phyloP scores from a whole-genome alignment of 2,113 vertebrate genomes.

The Megaptera novaeangliae region DNA sequence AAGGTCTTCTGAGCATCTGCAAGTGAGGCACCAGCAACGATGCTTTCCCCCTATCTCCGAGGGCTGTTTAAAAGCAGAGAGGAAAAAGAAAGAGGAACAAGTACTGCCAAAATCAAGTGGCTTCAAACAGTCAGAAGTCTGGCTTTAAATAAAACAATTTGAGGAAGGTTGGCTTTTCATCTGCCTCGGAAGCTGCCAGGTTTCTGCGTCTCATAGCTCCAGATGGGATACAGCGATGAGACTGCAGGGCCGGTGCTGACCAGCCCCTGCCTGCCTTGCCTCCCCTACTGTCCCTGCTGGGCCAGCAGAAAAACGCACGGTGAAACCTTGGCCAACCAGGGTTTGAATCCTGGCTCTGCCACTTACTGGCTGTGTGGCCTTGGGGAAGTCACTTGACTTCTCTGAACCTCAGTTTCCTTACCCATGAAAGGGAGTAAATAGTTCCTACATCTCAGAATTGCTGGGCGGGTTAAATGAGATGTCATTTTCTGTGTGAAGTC shows the following conservation, averaged over 20 bases:
- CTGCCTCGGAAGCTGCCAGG: neutral
- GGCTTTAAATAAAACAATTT: slow-evolving; percentile 63
- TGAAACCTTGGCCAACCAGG: neutral
- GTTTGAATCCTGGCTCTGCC: neutral
- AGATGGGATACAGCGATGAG: neutral
- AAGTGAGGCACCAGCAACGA: neutral
- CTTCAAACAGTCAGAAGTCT: slow-evolving; percentile 48
- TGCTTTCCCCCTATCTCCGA: neutral
- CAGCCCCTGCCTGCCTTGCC: accelerated
- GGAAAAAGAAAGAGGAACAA: neutral
- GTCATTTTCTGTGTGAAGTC: neutral
- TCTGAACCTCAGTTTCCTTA: neutral
- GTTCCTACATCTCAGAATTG: neutral
- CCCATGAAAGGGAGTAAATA: neutral
- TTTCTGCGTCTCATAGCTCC: neutral
- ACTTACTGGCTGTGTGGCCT: neutral
- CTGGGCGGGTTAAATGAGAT: neutral
- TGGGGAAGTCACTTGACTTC: neutral
- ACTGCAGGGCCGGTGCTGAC: neutral
- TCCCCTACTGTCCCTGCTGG: neutral
- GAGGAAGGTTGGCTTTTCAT: slow-evolving; percentile 46
- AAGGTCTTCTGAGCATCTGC: neutral
- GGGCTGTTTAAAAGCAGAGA: neutral
- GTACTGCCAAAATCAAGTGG: slow-evolving; percentile 25
- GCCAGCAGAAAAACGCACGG: neutral